Conservation (phyloP, 2,888 invertebrate species). For the Glaucopsyche alexis region DNA sequence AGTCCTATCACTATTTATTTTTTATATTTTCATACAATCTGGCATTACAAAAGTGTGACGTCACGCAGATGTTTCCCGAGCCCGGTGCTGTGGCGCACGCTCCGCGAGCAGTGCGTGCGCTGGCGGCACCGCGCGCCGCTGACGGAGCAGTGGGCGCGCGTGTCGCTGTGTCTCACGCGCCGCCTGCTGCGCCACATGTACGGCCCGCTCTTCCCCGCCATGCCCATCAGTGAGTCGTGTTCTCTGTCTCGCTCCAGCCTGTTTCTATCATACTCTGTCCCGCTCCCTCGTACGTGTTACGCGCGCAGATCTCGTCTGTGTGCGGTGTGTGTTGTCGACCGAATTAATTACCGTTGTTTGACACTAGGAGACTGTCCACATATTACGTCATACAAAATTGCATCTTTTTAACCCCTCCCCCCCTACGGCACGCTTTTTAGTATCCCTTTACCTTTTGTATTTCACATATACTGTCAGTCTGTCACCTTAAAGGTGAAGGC, state of each 20-base stretch:
- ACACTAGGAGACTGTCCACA: too few species aligned
- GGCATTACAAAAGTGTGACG: background rate
- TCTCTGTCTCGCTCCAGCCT: background rate
- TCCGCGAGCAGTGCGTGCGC: constrained; percentile 93
- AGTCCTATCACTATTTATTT: too few species aligned
- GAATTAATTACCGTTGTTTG: too few species aligned
- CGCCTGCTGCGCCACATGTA: constrained; percentile 92
- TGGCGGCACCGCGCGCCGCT: constrained; percentile 97
- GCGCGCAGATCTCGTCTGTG: too few species aligned
- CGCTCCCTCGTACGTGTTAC: background rate
- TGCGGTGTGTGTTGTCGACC: too few species aligned
- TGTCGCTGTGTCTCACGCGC: constrained; percentile 93
- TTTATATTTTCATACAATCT: too few species aligned
- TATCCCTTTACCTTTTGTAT: too few species aligned
- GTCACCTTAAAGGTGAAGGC: too few species aligned
- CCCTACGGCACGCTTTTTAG: too few species aligned
- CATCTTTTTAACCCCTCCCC: too few species aligned
- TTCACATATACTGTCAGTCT: too few species aligned
- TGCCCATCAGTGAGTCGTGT: constrained; percentile 82
- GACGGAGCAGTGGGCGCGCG: constrained; percentile 96
- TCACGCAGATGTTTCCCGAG: constrained; percentile 89
- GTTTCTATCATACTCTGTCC: background rate
- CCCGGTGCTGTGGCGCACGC: constrained; percentile 96
- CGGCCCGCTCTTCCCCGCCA: constrained; percentile 89
- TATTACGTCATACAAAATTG: too few species aligned